phyloP scores from a whole-genome alignment of 1,140 invertebrate species.

The Argopecten irradians region DNA sequence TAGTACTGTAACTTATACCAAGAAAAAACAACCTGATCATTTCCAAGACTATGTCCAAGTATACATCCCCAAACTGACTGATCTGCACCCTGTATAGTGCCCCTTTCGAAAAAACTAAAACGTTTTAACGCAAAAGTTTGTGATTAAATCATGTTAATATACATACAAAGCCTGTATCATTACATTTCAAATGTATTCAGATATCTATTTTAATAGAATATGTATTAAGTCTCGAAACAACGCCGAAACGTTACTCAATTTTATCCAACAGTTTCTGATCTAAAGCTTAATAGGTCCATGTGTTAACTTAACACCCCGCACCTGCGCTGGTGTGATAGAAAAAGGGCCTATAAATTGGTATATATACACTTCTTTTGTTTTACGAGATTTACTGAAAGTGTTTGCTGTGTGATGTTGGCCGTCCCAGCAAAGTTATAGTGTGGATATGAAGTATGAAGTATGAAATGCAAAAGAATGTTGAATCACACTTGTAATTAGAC shows the following conservation, averaged over 20 bases:
- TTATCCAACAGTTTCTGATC: not conserved
- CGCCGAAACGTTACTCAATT: not conserved
- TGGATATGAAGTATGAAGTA: not conserved
- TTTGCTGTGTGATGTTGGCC: not conserved
- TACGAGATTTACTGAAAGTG: conserved; percentile 8
- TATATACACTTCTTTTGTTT: conserved; percentile 18
- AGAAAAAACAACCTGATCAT: too few species aligned
- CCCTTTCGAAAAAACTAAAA: too few species aligned
- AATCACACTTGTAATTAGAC: not conserved
- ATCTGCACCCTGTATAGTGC: too few species aligned
- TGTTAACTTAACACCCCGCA: not conserved
- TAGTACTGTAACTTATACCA: too few species aligned
- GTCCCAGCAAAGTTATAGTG: not conserved
- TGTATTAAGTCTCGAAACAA: not conserved
- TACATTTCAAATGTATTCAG: not conserved
- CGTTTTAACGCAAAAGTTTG: not conserved
- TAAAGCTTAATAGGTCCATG: not conserved
- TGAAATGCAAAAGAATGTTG: not conserved
- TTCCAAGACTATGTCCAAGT: too few species aligned
- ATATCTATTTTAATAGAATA: not conserved
- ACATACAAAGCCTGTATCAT: not conserved
- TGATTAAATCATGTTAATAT: conserved; percentile 13
- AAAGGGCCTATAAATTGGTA: not conserved
- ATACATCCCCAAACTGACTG: too few species aligned
- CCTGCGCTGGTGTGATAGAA: not conserved